Conservation (phyloP, 2,888 invertebrate genomes). For the Strigamia transsilvanica region DNA sequence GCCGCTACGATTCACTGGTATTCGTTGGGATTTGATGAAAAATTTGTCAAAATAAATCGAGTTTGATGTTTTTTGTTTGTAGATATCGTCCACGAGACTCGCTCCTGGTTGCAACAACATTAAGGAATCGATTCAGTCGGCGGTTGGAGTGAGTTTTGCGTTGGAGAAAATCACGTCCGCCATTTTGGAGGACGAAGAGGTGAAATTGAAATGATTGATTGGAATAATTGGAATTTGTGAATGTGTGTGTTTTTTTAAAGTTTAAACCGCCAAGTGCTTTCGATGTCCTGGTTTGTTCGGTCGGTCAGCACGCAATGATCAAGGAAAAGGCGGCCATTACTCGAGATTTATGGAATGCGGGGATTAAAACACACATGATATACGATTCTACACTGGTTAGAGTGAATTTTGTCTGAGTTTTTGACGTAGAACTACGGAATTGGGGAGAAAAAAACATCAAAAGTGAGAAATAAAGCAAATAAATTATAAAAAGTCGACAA, state of each 20-base stretch:
- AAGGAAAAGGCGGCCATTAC: conserved; percentile 69
- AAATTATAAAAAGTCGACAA: too few species aligned
- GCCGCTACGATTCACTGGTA: conserved; percentile 86
- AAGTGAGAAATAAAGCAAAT: too few species aligned
- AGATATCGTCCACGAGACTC: conserved; percentile 11
- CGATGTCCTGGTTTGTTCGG: conserved; percentile 75
- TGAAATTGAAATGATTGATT: too few species aligned
- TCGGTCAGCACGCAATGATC: conserved; percentile 68
- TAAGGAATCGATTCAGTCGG: conserved; percentile 59
- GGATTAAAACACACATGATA: conserved; percentile 71
- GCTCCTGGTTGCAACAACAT: not conserved
- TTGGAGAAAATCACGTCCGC: conserved; percentile 64
- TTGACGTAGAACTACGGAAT: too few species aligned
- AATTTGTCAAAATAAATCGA: not conserved
- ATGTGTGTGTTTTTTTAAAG: conserved; percentile 52
- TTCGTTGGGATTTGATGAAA: not conserved
- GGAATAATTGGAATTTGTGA: too few species aligned
- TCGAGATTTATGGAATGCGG: conserved; percentile 76
- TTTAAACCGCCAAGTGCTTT: conserved; percentile 62
- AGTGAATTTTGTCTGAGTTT: too few species aligned
- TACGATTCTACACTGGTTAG: conserved; percentile 68
- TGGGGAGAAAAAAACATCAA: too few species aligned
- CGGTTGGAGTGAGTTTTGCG: conserved; percentile 65
- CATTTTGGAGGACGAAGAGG: conserved; percentile 58
- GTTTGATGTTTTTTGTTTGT: not conserved